Evolutionary conservation across 2,797 vertebrate genomes (phyloP).

Genomic region (Ctenochaetus hawaiiensis): DNA sequence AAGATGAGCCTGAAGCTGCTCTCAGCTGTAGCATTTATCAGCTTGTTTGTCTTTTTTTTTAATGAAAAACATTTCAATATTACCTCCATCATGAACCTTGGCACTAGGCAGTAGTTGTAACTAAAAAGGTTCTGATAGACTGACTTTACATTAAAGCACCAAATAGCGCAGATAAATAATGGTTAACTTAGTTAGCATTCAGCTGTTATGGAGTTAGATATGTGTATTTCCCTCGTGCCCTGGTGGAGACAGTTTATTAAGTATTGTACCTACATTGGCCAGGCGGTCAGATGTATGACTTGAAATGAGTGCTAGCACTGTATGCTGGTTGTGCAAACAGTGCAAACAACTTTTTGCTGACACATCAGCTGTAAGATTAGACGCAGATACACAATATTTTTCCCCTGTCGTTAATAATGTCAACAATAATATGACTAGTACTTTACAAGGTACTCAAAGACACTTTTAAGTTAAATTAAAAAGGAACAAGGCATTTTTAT

Average conservation of each 20-base stretch:
- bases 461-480: no score
- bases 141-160: neutral
- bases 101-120: no score
- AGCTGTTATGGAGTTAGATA: neutral
- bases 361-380: neutral
- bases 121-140: no score
- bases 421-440: neutral
- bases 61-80: neutral
- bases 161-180: neutral
- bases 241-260: neutral
- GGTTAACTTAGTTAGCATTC: neutral
- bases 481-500: no score
- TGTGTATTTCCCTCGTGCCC: neutral
- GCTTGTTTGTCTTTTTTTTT: neutral
- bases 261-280: neutral
- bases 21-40: neutral
- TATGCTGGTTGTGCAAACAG: neutral
- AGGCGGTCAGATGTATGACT: neutral
- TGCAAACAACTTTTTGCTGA: neutral
- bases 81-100: neutral
- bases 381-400: neutral
- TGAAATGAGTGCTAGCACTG: neutral
- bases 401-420: neutral
- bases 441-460: neutral
- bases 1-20: neutral